Evolutionary conservation across 2,888 invertebrate genomes (phyloP).

Genomic region (Drosophila austrosaltans): DNA sequence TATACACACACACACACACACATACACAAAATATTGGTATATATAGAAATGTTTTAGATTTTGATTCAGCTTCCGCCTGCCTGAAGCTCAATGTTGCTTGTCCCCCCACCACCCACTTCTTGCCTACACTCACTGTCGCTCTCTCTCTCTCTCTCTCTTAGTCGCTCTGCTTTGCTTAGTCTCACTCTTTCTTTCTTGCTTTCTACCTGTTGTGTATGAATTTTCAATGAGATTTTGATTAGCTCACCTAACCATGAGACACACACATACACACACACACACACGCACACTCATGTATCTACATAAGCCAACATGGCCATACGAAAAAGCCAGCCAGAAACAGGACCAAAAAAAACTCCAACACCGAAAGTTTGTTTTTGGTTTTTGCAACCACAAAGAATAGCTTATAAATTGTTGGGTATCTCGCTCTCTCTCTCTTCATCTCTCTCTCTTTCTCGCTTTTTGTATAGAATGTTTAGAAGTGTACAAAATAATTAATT

Average conservation of each 20-base stretch:
- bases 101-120: not conserved
- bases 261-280: not conserved
- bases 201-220: conserved; percentile 61
- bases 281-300: conserved; percentile 16
- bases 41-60: conserved; percentile 17
- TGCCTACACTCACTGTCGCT: not conserved
- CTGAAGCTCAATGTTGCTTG: conserved; percentile 13
- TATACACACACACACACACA: no score
- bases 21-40: no score
- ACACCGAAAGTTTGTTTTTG: not conserved
- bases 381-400: conserved; percentile 7
- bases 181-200: not conserved
- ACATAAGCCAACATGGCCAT: not conserved
- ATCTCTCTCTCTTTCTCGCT: not conserved
- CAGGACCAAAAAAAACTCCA: conserved; percentile 9
- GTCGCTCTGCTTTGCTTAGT: not conserved
- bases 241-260: conserved; percentile 34
- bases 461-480: conserved; percentile 33
- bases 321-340: conserved; percentile 28
- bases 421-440: not conserved
- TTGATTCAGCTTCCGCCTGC: conserved; percentile 24
- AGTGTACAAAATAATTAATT: conserved; percentile 69
- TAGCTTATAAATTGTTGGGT: conserved; percentile 7
- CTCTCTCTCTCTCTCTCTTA: not conserved
- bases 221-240: conserved; percentile 73